These are phyloP conservation scores for Patagioenas fasciata DNA, from an alignment of 2,113 vertebrate species.

Conservation along the genomic window DNA sequence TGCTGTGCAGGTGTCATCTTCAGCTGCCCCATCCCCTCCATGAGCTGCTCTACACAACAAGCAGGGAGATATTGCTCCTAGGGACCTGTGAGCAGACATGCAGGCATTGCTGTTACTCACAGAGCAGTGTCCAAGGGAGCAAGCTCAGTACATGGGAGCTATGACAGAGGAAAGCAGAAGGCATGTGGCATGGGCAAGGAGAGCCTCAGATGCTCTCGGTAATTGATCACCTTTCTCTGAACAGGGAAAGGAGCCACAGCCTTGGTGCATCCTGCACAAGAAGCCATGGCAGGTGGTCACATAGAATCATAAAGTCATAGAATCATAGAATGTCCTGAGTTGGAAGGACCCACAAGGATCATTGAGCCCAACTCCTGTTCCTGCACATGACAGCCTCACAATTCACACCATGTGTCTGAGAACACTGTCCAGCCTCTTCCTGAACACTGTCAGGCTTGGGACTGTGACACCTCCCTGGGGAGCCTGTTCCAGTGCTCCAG, in stretches of 20 bases:
- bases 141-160: background rate
- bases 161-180: background rate
- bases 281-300: background rate
- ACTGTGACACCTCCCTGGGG: too few relatives aligned
- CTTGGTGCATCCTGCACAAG: fast-evolving
- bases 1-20: fast-evolving
- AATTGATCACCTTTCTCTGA: background rate
- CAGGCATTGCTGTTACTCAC: too few relatives aligned
- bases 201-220: too few relatives aligned
- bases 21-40: fast-evolving
- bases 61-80: background rate
- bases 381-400: too few relatives aligned
- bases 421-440: too few relatives aligned
- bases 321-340: too few relatives aligned
- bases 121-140: background rate
- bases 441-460: too few relatives aligned
- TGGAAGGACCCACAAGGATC: too few relatives aligned
- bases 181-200: fast-evolving
- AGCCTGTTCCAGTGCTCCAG: too few relatives aligned
- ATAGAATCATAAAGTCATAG: too few relatives aligned
- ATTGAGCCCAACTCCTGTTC: too few relatives aligned
- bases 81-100: background rate
- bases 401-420: too few relatives aligned
- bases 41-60: fast-evolving
- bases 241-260: background rate